These are phyloP conservation scores for Sitobion miscanthi DNA, from an alignment of 1,140 invertebrate species.

Conservation along the genomic window DNA sequence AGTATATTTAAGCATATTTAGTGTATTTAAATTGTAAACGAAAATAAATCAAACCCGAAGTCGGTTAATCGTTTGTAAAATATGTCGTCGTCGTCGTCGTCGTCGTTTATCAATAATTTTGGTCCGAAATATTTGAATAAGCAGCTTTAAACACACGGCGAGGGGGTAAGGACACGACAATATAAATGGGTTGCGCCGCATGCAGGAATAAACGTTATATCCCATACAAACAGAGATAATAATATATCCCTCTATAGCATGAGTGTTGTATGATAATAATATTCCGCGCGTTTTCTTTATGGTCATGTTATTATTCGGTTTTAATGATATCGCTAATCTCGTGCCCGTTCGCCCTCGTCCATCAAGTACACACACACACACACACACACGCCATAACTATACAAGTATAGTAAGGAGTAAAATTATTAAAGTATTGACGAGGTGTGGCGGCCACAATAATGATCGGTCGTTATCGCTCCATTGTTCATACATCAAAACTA, in stretches of 20 bases:
- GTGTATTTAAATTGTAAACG: not conserved
- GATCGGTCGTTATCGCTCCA: conserved; percentile 49
- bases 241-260: not conserved
- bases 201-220: not conserved
- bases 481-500: conserved; percentile 53
- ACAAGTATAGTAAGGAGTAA: not conserved
- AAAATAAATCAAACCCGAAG: not conserved
- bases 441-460: conserved; percentile 35
- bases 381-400: not conserved
- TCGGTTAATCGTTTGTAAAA: not conserved
- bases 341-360: conserved; percentile 1
- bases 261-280: not conserved
- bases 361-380: not conserved
- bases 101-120: not conserved
- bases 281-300: not conserved
- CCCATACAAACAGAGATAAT: not conserved
- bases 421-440: conserved; percentile 38
- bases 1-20: too few relatives aligned
- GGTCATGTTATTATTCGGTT: conserved; percentile 33
- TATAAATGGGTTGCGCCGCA: not conserved
- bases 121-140: not conserved
- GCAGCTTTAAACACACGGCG: not conserved
- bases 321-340: conserved; percentile 37
- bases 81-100: not conserved
- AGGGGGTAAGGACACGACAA: not conserved